These are phyloP conservation scores for Bos javanicus DNA, from an alignment of 2,113 vertebrate species.

Conservation along the genomic window DNA sequence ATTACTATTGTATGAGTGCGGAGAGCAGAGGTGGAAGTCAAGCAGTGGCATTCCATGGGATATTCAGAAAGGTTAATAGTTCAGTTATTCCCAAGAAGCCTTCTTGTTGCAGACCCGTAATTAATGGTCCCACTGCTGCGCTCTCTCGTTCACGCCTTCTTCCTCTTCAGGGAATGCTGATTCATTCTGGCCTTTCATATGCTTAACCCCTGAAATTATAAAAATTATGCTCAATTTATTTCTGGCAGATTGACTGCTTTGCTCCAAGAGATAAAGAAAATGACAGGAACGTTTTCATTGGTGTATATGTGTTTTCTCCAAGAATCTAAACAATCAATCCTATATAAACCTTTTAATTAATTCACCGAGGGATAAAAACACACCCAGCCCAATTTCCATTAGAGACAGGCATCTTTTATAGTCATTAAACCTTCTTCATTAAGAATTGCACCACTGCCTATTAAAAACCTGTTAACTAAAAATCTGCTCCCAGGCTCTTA, in stretches of 20 bases:
- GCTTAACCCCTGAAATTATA: slow-evolving; percentile 85
- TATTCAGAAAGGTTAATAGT: slow-evolving; percentile 65
- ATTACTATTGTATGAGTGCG: neutral
- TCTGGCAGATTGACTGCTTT: neutral
- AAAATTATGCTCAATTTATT: slow-evolving; percentile 49
- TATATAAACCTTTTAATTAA: slow-evolving; percentile 18
- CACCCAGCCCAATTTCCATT: slow-evolving; percentile 34
- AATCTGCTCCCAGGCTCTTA: neutral
- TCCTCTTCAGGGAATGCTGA: slow-evolving; percentile 85
- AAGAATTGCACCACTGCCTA: slow-evolving; percentile 42
- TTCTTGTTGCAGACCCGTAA: neutral
- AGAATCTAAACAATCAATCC: neutral
- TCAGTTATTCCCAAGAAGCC: slow-evolving; percentile 34
- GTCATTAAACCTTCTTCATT: slow-evolving; percentile 36
- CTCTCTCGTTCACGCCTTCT: slow-evolving; percentile 78
- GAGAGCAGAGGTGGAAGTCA: slow-evolving; percentile 27
- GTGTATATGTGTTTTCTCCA: neutral
- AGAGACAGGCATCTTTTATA: slow-evolving; percentile 2
- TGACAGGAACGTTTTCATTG: neutral
- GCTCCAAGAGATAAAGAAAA: slow-evolving; percentile 20
- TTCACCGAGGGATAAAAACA: slow-evolving; percentile 24
- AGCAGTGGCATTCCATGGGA: slow-evolving; percentile 47
- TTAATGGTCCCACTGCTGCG: slow-evolving; percentile 81
- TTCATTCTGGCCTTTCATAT: slow-evolving; percentile 83
- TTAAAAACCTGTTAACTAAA: slow-evolving; percentile 46